phyloP scores from a whole-genome alignment of 2,113 vertebrate genomes.

The Egretta garzetta region DNA sequence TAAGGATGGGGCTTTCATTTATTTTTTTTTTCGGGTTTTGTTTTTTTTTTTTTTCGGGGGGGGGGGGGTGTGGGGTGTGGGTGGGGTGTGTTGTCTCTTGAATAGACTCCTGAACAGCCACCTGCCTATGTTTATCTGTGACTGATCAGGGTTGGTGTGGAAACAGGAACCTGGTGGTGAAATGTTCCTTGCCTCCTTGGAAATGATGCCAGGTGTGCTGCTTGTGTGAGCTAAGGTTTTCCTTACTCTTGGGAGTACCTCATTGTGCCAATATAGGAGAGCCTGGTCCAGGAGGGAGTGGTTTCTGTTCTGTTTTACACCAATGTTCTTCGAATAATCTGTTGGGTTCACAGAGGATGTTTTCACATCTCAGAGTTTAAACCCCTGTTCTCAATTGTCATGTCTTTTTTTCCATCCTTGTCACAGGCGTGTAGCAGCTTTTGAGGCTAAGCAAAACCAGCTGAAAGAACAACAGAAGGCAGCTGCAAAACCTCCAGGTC shows the following conservation, averaged over 20 bases:
- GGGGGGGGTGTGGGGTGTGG: no score
- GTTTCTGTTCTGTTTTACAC: not conserved
- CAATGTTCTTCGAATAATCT: not conserved
- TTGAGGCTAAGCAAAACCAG: conserved; percentile 86
- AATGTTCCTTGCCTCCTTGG: not conserved
- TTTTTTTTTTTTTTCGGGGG: not conserved
- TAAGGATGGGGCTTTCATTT: not conserved
- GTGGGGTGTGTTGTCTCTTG: not conserved
- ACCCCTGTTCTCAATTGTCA: not conserved
- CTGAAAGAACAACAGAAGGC: conserved; percentile 51
- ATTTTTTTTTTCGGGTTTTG: not conserved
- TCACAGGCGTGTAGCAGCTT: conserved; percentile 87
- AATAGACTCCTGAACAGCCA: not conserved
- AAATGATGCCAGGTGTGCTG: not conserved
- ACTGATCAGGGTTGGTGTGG: not conserved
- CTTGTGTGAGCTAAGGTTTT: not conserved
- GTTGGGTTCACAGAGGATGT: not conserved
- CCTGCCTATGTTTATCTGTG: not conserved
- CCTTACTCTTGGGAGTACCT: not conserved
- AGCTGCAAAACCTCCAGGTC: conserved; percentile 2
- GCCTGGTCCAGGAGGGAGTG: not conserved
- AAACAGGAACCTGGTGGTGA: not conserved
- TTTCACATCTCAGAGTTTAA: not conserved
- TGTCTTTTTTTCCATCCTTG: conserved; percentile 2
- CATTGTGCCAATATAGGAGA: not conserved